phyloP scores from a whole-genome alignment of 2,113 vertebrate genomes.

The Centropus unirufus region DNA sequence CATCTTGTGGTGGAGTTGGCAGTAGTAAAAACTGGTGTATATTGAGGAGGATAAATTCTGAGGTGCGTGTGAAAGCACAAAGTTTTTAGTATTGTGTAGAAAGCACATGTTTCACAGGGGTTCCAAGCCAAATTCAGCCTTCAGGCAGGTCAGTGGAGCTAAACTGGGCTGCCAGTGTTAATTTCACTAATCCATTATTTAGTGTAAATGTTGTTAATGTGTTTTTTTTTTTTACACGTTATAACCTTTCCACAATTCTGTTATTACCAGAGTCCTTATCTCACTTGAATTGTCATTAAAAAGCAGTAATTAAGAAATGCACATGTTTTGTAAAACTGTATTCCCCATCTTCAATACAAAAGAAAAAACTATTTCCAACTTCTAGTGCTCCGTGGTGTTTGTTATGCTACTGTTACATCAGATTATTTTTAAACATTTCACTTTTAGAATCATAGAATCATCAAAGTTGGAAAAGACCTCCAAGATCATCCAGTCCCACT shows the following conservation, averaged over 20 bases:
- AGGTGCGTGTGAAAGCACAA: background rate
- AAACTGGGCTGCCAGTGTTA: background rate
- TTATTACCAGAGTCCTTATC: background rate
- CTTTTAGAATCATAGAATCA: no score
- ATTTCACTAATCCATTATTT: background rate
- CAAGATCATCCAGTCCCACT: no score
- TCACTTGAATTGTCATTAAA: background rate
- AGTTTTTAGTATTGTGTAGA: background rate
- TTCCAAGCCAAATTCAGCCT: background rate
- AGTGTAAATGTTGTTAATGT: background rate
- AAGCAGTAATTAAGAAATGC: background rate
- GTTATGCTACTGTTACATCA: background rate
- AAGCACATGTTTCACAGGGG: background rate
- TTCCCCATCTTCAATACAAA: background rate
- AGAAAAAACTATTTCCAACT: background rate
- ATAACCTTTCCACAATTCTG: background rate
- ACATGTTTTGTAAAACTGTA: background rate
- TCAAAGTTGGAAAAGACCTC: no score
- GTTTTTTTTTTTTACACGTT: background rate
- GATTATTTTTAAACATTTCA: background rate
- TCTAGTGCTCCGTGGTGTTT: no score
- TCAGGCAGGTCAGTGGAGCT: background rate
- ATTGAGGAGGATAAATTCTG: background rate
- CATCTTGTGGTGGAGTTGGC: background rate
- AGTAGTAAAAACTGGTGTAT: fast-evolving